Evolutionary conservation across 2,797 vertebrate species (phyloP).

Genomic region (Diceros bicornis): DNA sequence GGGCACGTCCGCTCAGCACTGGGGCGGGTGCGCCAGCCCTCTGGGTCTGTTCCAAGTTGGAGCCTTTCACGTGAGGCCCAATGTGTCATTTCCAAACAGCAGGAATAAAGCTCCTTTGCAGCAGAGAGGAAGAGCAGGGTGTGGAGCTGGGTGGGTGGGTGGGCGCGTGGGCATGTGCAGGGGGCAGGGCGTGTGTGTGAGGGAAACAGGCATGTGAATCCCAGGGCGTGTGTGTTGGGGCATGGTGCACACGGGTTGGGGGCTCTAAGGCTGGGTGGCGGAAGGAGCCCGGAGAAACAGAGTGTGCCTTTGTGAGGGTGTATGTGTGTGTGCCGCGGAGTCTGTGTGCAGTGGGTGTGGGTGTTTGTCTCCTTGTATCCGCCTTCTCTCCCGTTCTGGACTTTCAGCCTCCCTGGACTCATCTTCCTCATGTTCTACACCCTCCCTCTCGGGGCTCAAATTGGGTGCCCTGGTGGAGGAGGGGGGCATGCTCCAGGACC

Average conservation of each 20-base stretch:
- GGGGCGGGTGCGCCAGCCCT: slow-evolving; percentile 50
- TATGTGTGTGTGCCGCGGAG: not conserved
- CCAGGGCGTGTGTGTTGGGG: not conserved
- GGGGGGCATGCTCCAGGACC: slow-evolving; percentile 69
- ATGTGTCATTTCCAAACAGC: slow-evolving; percentile 86
- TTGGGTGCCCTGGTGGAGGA: slow-evolving; percentile 58
- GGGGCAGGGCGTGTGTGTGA: slow-evolving; percentile 16
- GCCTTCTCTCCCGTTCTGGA: slow-evolving; percentile 82
- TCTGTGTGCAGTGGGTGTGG: slow-evolving; percentile 83
- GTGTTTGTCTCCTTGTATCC: slow-evolving; percentile 84
- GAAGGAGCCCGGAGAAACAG: slow-evolving; percentile 49
- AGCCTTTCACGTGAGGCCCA: slow-evolving; percentile 84
- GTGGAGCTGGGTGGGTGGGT: slow-evolving; percentile 73
- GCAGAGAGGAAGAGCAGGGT: slow-evolving; percentile 75
- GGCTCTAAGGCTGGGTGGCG: slow-evolving; percentile 36
- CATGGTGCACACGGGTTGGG: not conserved
- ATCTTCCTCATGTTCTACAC: slow-evolving; percentile 34
- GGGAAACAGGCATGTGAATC: slow-evolving; percentile 65
- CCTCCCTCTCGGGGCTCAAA: slow-evolving; percentile 28
- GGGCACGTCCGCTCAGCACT: slow-evolving; percentile 51
- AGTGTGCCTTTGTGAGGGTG: slow-evolving; percentile 77
- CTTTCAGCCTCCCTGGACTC: slow-evolving; percentile 75
- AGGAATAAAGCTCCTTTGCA: slow-evolving; percentile 75
- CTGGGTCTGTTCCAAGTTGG: slow-evolving; percentile 81
- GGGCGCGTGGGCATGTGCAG: slow-evolving; percentile 72